These are phyloP conservation scores for Samia ricini DNA, from an alignment of 1,140 invertebrate species.

Conservation along the genomic window DNA sequence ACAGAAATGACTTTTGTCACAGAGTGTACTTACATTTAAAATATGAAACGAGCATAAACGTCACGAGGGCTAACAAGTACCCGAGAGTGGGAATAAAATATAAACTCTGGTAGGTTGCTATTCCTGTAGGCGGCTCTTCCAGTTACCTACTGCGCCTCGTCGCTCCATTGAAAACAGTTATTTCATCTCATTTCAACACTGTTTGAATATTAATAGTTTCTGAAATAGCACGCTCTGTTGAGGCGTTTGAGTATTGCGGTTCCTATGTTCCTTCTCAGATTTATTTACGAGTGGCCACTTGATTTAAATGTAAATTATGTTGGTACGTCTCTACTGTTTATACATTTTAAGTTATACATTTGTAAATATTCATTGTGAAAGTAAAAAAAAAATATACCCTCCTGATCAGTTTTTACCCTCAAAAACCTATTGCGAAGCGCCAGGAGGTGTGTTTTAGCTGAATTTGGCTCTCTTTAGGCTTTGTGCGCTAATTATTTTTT, in stretches of 20 bases:
- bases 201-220: slow-evolving; percentile 22
- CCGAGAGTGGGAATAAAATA: slow-evolving; percentile 21
- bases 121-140: too few relatives aligned
- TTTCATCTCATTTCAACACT: slow-evolving; percentile 14
- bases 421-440: too few relatives aligned
- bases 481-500: too few relatives aligned
- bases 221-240: slow-evolving; percentile 10
- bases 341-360: too few relatives aligned
- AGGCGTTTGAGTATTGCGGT: not conserved
- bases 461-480: too few relatives aligned
- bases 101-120: slow-evolving; percentile 7
- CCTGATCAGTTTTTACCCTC: too few relatives aligned
- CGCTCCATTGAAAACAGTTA: slow-evolving; percentile 6
- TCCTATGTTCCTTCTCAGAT: not conserved
- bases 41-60: slow-evolving; percentile 18
- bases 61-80: slow-evolving; percentile 19
- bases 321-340: not conserved
- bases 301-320: not conserved
- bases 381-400: too few relatives aligned
- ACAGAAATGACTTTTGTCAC: not conserved
- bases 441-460: too few relatives aligned
- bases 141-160: too few relatives aligned
- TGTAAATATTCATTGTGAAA: too few relatives aligned
- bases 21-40: slow-evolving; percentile 13
- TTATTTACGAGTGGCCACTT: not conserved